Conservation (phyloP, 1,140 invertebrate genomes). For the Bombus difficillimus region DNA sequence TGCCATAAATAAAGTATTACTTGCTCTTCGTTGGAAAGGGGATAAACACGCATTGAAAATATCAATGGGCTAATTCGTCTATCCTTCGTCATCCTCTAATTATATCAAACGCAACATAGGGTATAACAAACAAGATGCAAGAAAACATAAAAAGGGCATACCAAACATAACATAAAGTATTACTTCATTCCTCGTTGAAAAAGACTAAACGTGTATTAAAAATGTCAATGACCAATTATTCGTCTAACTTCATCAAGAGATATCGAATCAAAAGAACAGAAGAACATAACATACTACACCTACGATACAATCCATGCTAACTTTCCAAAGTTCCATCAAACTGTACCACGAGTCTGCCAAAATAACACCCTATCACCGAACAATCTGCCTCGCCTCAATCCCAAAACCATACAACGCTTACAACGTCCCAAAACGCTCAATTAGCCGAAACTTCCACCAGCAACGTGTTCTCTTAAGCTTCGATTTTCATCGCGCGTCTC, state of each 20-base stretch:
- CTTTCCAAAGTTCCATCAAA: constrained; percentile 9
- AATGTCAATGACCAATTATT: too few relatives aligned
- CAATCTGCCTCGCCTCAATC: neutral
- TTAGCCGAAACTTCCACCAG: neutral
- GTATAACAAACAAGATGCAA: too few relatives aligned
- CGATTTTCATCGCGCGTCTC: neutral
- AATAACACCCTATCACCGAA: neutral
- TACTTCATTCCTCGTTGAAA: too few relatives aligned
- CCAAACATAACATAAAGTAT: too few relatives aligned
- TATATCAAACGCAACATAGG: neutral
- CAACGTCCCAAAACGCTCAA: neutral
- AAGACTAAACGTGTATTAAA: too few relatives aligned
- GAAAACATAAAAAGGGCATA: too few relatives aligned
- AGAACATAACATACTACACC: neutral
- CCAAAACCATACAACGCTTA: neutral
- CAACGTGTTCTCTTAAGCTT: neutral
- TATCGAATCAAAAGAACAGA: too few relatives aligned
- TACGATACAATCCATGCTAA: neutral
- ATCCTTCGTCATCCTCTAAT: neutral
- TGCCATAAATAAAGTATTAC: neutral
- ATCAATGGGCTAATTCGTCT: neutral
- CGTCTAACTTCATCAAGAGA: too few relatives aligned
- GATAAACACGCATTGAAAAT: neutral
- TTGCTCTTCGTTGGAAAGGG: neutral
- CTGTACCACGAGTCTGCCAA: too few relatives aligned